Evolutionary conservation across 2,113 vertebrate genomes (phyloP).

Genomic region (Planiliza haematocheilus): DNA sequence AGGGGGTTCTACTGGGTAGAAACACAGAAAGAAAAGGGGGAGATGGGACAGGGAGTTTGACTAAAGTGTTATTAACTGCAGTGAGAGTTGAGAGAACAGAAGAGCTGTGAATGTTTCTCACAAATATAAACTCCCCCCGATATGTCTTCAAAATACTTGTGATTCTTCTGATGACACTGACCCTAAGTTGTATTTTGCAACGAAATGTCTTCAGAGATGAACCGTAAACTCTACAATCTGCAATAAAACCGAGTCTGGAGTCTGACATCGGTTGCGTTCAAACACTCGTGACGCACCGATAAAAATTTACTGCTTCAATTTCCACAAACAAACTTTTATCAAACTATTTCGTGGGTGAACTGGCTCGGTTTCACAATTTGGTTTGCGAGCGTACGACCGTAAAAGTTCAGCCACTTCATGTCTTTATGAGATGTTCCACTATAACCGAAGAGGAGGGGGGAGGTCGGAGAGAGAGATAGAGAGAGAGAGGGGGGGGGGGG

Average conservation of each 20-base stretch:
- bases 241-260: conserved; percentile 13
- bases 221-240: neutral
- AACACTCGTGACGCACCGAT: conserved; percentile 17
- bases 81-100: too few species aligned
- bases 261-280: conserved; percentile 36
- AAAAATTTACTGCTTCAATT: conserved; percentile 41
- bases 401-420: conserved; percentile 37
- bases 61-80: too few species aligned
- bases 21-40: too few species aligned
- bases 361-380: neutral
- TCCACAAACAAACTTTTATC: conserved; percentile 42
- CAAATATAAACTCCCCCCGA: too few species aligned
- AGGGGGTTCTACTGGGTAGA: too few species aligned
- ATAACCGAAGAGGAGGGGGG: neutral
- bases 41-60: too few species aligned
- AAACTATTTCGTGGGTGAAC: conserved; percentile 13
- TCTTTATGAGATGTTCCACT: conserved; percentile 62
- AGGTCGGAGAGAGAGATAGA: neutral
- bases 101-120: too few species aligned
- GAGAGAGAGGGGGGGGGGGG: neutral
- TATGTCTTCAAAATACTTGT: neutral
- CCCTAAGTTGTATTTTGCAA: too few species aligned
- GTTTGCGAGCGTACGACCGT: neutral
- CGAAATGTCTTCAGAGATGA: neutral
- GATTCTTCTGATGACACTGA: too few species aligned